Evolutionary conservation across 92 coral and sea anemone species (phyloP), one percentile per base, ranked within the genome.

Genomic region (Phenganax marumi): DNA sequence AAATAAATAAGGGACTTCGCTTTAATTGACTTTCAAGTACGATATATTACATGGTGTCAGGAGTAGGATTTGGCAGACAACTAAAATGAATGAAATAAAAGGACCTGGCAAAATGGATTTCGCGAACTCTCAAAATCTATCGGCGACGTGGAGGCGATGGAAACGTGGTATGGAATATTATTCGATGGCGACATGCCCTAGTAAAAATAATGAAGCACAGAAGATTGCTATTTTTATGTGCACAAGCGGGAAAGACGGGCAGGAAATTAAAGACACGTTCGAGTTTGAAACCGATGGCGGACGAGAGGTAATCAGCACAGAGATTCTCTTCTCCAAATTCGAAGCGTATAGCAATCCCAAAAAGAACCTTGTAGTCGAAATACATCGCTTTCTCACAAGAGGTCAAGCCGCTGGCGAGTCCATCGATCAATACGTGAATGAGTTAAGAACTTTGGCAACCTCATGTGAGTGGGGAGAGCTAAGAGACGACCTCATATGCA

Each of bases 91-190:
- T 72, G 25, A 62, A 79, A 58, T 50, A 49, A 81, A 56, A 81
- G 85, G 78, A 46, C 85, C 62, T 12, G 78, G 79, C 13, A 78
- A 69, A 81, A 81, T 81, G 84, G 84, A 79, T 47, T 79, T 79
- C 68, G 61, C 84, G 21, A 79, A 43, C 56, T 73, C 84, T 21
- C 72, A 81, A 47, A 81, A 81, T 68, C 62, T 81, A 21, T 66
- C 77, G 8, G 77, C 66, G 57, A 43, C 43, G 51, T 81, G 85
- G 85, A 66, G 85, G 13, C 77, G 85, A 33, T 81, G 85, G 77
- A 81, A 12, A 69, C 72, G 84, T 33, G 75, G 84, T 23, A 80
- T 80, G 84, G 73, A 80, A 65, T 80, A 80, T 50, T 80, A 72
- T 72, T 52, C 8, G 17, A 61, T 16, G 17, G 51, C 53, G 11